Base-by-base conservation (phyloP, 23 tunicate genomes). In the Halocynthia aurantium region DNA sequence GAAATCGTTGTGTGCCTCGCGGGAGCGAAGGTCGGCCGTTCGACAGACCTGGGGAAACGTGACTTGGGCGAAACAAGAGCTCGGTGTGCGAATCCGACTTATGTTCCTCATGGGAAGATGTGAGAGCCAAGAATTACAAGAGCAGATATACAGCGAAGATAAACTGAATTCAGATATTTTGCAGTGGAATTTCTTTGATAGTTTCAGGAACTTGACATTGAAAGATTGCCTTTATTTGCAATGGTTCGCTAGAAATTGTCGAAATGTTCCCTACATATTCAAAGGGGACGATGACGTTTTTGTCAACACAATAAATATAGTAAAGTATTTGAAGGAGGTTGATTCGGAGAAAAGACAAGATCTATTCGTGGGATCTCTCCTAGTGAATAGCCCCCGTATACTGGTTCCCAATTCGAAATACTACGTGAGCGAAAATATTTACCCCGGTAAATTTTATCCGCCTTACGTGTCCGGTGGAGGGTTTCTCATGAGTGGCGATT, bases 381-480 rank as follows among this genome's bases (percentile, higher is more conserved):
- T 91, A 10, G 52, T 19, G 8, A 87, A 87, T 12, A 85, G 91
- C 51, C 91, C 81, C 6, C 72, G 97, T 51, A 91, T 91, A 18
- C 52, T 81, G 6, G 77, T 76, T 62, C 97, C 97, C 10, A 63
- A 75, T n/a, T 85, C 86, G 83, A 91, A 91, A 70, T 91, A 91
- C 74, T 91, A 85, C 56, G 97, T 91, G 55, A 76, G 87, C 67
- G 72, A 81, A 6, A 85, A 85, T 51, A 52, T 91, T 8, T 91
- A 73, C 72, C 86, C 97, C 17, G 87, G 77, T 17, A 91, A 91
- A 64, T 10, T 65, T 22, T 91, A 91, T 77, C 97, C 97, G 9
- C 91, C 97, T 57, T 91, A 91, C 61, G 90, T 91, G 22, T 91
- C 97, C 7, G 97, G 97, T 4, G 97, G 97, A 20, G 97, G 97